phyloP scores from a whole-genome alignment of 1,140 invertebrate species.

The Calliopsis andreniformis region DNA sequence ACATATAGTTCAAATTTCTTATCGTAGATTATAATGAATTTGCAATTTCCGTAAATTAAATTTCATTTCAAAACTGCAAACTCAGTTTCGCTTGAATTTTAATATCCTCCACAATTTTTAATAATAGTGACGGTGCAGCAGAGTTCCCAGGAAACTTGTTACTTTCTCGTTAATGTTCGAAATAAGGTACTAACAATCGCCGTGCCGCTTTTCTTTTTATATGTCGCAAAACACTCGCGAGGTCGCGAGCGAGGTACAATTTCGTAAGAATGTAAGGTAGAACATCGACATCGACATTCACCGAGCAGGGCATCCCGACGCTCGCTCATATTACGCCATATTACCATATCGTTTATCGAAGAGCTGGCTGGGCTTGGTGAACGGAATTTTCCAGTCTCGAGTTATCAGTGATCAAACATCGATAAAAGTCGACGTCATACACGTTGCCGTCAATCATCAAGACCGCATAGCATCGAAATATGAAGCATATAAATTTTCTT shows the following conservation, averaged over 20 bases:
- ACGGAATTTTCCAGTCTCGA: slow-evolving; percentile 54
- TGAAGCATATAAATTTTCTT: slow-evolving; percentile 4
- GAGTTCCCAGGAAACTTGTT: neutral
- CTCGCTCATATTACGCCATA: slow-evolving; percentile 23
- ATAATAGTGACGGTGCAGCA: neutral
- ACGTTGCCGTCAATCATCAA: slow-evolving; percentile 9
- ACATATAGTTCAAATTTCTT: slow-evolving; percentile 26
- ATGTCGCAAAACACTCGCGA: neutral
- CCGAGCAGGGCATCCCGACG: neutral
- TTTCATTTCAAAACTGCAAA: neutral
- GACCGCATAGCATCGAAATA: neutral
- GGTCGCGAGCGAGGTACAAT: neutral
- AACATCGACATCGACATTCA: neutral
- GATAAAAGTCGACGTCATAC: slow-evolving; percentile 47
- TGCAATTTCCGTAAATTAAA: slow-evolving; percentile 35
- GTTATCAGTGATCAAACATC: slow-evolving; percentile 67
- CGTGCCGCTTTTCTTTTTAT: neutral
- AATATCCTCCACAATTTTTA: slow-evolving; percentile 6
- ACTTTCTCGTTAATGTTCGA: neutral
- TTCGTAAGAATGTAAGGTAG: neutral
- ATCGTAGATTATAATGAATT: slow-evolving; percentile 15
- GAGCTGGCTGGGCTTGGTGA: slow-evolving; percentile 13
- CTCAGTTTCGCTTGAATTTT: slow-evolving; percentile 18
- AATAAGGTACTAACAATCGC: neutral
- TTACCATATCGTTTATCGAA: slow-evolving; percentile 49